Base-by-base conservation (phyloP, 2,797 vertebrate species). In the Margarornis squamiger region DNA sequence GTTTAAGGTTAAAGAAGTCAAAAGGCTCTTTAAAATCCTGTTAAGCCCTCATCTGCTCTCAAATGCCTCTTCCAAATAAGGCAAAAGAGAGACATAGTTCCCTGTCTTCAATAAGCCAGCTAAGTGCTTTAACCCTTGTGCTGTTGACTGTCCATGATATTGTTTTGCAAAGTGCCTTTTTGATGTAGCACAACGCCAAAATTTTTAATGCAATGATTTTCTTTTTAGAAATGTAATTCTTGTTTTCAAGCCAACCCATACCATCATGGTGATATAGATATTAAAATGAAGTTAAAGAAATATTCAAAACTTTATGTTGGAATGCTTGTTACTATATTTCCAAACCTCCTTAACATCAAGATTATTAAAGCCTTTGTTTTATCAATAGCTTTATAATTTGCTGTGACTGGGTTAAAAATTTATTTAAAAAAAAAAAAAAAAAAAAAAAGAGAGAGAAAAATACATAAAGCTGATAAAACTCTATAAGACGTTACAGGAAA, bases 201-300 rank as follows among this genome's bases (percentile, higher is more conserved):
- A 9, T 2, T 41, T 72, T 75, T 41, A 46, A 58, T 4, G 3
- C 23, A 45, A 54, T 21, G 1, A 43, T 45, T 54, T 76, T 57
- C 1, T 48, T 87, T 86, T 49, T 55, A 3, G 57, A 86, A 87
- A 75, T 5, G 0, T 3, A 68, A 38, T 49, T 81, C 4, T 84
- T 61, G 2, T 58, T 89, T 83, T 73, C 16, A 73, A 76, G 7
- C 6, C 29, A 85, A n/a, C 29, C 26, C 11, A 54, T 26, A 55
- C 4, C 15, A 19, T 49, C 61, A 49, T 26, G 14, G 4, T 0
- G 0, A 49, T 32, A 6, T 18, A 70, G 32, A 34, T 3, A 0
- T 39, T 63, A 63, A 88, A 91, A 62, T 61, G 1, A 92, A 88
- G 4, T 7, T 1, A 62, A 86, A 80, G 93, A 73, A 90, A 41